Percentiles rank a stretch among this genome's conserved stretches.
Conservation (phyloP, 2,113 vertebrate species). For the Notarius lentiginosus region DNA sequence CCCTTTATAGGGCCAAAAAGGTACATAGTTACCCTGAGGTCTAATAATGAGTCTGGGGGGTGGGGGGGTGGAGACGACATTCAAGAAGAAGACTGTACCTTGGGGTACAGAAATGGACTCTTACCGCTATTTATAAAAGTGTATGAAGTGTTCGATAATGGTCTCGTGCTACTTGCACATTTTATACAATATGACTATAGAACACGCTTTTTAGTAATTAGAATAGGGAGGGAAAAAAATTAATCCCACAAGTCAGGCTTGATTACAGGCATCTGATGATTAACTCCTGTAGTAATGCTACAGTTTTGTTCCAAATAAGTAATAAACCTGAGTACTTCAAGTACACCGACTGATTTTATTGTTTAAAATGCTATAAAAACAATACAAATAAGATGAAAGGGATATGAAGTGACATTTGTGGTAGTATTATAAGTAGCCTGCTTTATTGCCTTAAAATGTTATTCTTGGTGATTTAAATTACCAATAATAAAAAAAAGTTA, state of each 20-base stretch:
- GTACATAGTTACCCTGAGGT: too few species aligned
- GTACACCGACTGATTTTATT: not conserved
- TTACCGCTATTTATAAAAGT: too few species aligned
- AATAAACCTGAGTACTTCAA: not conserved
- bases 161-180: not conserved
- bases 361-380: not conserved
- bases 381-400: not conserved
- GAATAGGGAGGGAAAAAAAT: not conserved
- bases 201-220: not conserved
- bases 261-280: not conserved
- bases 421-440: not conserved
- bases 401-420: not conserved
- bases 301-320: not conserved
- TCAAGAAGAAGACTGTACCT: too few species aligned
- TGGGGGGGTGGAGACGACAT: too few species aligned
- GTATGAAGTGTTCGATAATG: not conserved
- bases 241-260: not conserved
- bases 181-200: too few species aligned
- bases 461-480: not conserved
- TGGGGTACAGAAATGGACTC: too few species aligned
- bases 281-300: not conserved
- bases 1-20: too few species aligned
- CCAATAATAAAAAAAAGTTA: not conserved
- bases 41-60: too few species aligned
- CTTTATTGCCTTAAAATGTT: not conserved